phyloP scores from a whole-genome alignment of 2,888 invertebrate species.

The Ectemnius lituratus region DNA sequence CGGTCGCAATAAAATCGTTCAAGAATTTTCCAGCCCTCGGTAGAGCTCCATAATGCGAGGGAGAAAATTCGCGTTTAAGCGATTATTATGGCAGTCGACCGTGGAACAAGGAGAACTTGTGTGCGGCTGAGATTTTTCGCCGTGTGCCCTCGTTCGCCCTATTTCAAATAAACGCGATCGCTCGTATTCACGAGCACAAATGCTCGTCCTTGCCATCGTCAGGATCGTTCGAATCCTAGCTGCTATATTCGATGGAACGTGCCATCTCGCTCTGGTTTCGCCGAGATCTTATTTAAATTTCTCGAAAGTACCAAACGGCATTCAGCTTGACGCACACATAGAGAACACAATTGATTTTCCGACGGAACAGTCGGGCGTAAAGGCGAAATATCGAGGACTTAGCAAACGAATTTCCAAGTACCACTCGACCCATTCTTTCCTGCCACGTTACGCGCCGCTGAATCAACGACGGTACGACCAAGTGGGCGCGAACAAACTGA shows the following conservation, averaged over 20 bases:
- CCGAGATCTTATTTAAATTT: conserved; percentile 58
- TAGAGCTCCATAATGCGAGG: background rate
- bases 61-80: conserved; percentile 6
- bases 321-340: conserved; percentile 30
- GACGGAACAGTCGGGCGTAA: conserved; percentile 28
- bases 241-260: conserved; percentile 13
- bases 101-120: background rate
- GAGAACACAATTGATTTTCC: conserved; percentile 51
- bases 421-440: conserved; percentile 55
- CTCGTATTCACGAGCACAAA: conserved; percentile 14
- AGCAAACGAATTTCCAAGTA: conserved; percentile 51
- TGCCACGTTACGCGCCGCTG: conserved; percentile 19
- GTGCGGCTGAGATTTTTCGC: background rate
- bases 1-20: background rate
- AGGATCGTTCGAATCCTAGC: background rate
- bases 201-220: background rate
- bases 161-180: conserved; percentile 1
- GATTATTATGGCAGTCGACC: background rate
- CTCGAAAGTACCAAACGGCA: conserved; percentile 44
- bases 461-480: conserved; percentile 26
- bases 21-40: background rate
- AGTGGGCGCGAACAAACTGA: conserved; percentile 9
- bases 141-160: background rate
- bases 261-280: conserved; percentile 26
- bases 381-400: conserved; percentile 54